Conservation (phyloP, 2,888 invertebrate genomes). For the Cheilosia variabilis region DNA sequence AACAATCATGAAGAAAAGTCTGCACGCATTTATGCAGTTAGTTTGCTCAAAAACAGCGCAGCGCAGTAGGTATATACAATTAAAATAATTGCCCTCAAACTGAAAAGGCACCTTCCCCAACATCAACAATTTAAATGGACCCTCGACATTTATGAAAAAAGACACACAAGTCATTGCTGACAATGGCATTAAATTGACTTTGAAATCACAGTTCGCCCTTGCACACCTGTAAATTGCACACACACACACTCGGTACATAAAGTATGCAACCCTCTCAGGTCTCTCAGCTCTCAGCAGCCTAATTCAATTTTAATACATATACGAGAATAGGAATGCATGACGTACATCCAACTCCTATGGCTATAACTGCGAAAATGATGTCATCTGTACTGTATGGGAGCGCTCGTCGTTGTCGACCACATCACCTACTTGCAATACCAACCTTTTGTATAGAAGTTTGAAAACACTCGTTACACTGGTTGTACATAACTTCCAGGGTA, state of each 20-base stretch:
- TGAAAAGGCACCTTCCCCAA: no score
- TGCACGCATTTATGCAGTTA: no score
- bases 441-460: conserved; percentile 47
- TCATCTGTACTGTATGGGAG: conserved; percentile 25
- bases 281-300: conserved; percentile 37
- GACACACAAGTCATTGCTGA: no score
- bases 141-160: no score
- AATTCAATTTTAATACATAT: conserved; percentile 64
- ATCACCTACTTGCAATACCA: conserved; percentile 28
- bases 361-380: conserved; percentile 63
- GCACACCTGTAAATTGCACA: conserved; percentile 35
- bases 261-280: conserved; percentile 5
- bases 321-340: no score
- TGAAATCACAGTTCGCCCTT: conserved; percentile 22
- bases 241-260: not conserved
- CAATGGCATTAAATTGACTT: conserved; percentile 5
- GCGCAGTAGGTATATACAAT: no score
- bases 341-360: conserved; percentile 49
- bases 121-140: no score
- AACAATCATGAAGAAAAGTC: no score
- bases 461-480: conserved; percentile 62
- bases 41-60: no score
- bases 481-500: conserved; percentile 58
- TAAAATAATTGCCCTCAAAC: no score
- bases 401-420: conserved; percentile 45